Evolutionary conservation across 2,113 vertebrate genomes (phyloP), one percentile per base, ranked within the genome.

Genomic region (Xyrauchen texanus): DNA sequence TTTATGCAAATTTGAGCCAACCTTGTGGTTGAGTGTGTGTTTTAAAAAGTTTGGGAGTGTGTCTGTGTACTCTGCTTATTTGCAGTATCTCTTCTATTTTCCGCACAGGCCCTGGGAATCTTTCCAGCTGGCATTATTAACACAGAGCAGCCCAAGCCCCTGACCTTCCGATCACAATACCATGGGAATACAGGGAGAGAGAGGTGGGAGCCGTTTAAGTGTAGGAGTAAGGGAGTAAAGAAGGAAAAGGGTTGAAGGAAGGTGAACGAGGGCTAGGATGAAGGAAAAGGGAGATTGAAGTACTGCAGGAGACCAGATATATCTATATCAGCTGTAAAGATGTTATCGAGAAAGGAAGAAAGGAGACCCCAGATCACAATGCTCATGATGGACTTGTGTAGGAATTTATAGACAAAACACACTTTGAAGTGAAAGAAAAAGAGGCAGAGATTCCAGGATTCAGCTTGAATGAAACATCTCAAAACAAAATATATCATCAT

Each of bases 81-180:
- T 81, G 60, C 78, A 47, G 51, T 83, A 63, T 60, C 70, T 62
- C 46, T 65, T 78, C 69, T 76, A 72, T 80, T 83, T 73, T 86
- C 44, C 73, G 44, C 61, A 80, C 61, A 84, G 74, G 76, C 73
- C 13, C 86, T 88, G 87, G 87, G 87, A 88, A 83, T 72, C 71
- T 44, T 69, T 85, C 86, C 85, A 85, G 77, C 74, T 69, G 71
- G 64, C 85, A 81, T 82, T 83, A 84, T 86, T 85, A 86, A 85
- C 80, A 81, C 77, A 68, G 79, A 77, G 74, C 76, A 70, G 58
- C 73, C 68, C 57, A 66, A 77, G 62, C 49, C 78, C 66, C 71
- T 78, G 84, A 81, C 81, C 79, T 68, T 72, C 58, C 53, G 61
- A 80, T 58, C 70, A 72, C 78, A 53, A 68, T 75, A 77, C 82